Base-by-base conservation (phyloP, 2,797 vertebrate genomes). In the Nannoperca obscura region DNA sequence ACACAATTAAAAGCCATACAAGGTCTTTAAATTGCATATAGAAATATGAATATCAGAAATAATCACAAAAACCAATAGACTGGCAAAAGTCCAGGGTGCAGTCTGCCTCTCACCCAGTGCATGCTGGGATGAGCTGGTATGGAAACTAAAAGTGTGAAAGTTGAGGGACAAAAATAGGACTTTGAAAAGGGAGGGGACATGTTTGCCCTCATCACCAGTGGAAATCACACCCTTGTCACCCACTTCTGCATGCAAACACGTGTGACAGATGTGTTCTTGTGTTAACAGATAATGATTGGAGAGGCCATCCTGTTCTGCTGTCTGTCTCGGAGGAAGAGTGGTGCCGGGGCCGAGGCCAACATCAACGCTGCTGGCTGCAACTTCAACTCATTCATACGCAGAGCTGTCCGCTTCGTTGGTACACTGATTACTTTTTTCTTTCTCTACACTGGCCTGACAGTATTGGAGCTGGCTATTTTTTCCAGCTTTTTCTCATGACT, bases 351-450 rank as follows among this genome's bases (percentile, higher is more conserved):
- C 0, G 98, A 99, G 89, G 96, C 96, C 44, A 97, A 98, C 91
- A 99, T 99, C 92, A 99, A 99, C 4, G 98, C 98, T 0, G 98
- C 97, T 6, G 98, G 98, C 82, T 99, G 98, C 91, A 99, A 98
- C 95, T 99, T 99, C 95, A 99, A 99, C 93, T 99, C 98, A 53
- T 99, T 98, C 84, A 97, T 99, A 67, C 96, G 98, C 83, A 95
- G 98, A 94, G 97, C 97, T 0, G 96, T 99, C 86, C 96, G 98
- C 92, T 99, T 99, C 66, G 95, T 99, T 82, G 96, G 98, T 99
- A 95, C 61, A 91, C 75, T 11, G 19, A 5, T 1, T 30, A 54
- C 1, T 40, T 11, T 34, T 24, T 30, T 59, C 49, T 71, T 19
- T 62, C 0, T 32, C 0, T 20, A 17, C 7, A 30, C 24, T 32